Evolutionary conservation across 35 echinoderm and acorn worm species (phyloP), one percentile per base, ranked within the genome.

Genomic region (Patiria miniata): DNA sequence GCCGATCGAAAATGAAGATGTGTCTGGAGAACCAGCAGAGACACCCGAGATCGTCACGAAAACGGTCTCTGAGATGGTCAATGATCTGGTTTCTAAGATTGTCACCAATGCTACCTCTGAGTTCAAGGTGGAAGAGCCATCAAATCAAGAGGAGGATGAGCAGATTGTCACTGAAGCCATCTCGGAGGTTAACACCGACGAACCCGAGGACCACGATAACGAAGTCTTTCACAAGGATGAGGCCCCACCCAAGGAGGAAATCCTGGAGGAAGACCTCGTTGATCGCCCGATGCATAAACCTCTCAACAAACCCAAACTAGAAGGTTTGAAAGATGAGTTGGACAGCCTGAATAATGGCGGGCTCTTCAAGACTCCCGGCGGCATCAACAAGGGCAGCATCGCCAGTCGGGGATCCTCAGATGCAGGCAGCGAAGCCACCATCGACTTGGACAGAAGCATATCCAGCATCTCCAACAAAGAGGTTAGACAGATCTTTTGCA

Each of bases 331-430:
- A 73, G 18, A 10, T 12, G 65, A 73, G 5, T 10, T 73, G 65
- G 65, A 73, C 29, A 73, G 26, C 65, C 65, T 73, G 2, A 10
- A 30, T 18, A 73, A 73, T 15, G 65, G 65, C 26, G 29, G 65
- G 29, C 23, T 73, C 3, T 10, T 73, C 65, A 30, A 12, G 7
- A 73, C 26, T 2, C 8, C 34, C 26, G 7, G 10, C 42, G 42
- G 42, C 42, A 47, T 6, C 42, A 77, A 77, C 22, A 87, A 87
- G 53, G 85, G 85, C 10, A 81, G 84, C 18, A 61, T 92, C 9
- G 85, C 85, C 15, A 92, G 90, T 58, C 84, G 83, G 19, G 80
- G 87, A 34, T 86, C 78, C 30, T 94, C 91, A 26, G 92, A 94
- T 34, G 78, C 87, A 5, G 92, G 88, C n/a, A 94, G 92, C 76